These are phyloP conservation scores for Columba guinea DNA, from an alignment of 2,797 vertebrate genomes.

Conservation along the genomic window DNA sequence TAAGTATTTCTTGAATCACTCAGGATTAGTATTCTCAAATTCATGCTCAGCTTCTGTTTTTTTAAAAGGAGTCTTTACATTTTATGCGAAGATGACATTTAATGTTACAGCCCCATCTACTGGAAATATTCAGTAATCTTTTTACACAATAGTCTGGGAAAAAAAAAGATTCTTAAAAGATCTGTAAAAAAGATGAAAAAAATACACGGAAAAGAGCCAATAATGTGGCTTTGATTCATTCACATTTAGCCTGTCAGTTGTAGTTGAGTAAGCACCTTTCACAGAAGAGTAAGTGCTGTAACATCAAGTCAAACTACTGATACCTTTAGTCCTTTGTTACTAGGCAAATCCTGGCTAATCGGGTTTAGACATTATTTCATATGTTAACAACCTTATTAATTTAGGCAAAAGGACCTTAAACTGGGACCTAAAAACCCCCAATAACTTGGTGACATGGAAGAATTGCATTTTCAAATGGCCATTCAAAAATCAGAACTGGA, in stretches of 20 bases:
- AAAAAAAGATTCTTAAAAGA: not conserved
- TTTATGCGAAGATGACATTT: not conserved
- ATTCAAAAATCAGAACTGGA: not conserved
- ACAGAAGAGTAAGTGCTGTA: not conserved
- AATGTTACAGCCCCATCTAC: constrained; percentile 36
- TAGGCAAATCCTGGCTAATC: not conserved
- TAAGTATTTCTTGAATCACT: not conserved
- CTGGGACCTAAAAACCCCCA: not conserved
- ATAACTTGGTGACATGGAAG: not conserved
- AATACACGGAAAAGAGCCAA: not conserved
- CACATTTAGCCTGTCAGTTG: not conserved
- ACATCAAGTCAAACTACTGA: not conserved
- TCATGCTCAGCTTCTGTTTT: not conserved
- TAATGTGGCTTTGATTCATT: not conserved
- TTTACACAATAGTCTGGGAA: not conserved
- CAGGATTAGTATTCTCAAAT: not conserved
- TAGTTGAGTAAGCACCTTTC: not conserved
- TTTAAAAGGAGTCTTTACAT: not conserved
- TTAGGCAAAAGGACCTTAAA: not conserved
- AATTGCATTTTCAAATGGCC: not conserved
- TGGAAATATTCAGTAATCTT: not conserved
- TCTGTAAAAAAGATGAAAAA: not conserved
- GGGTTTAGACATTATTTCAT: not conserved
- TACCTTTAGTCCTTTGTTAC: not conserved
- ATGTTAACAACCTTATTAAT: not conserved